Percentiles rank a stretch among this genome's conserved stretches.
Evolutionary conservation across 2,113 vertebrate species (phyloP).

Genomic region (Mus spicilegus): DNA sequence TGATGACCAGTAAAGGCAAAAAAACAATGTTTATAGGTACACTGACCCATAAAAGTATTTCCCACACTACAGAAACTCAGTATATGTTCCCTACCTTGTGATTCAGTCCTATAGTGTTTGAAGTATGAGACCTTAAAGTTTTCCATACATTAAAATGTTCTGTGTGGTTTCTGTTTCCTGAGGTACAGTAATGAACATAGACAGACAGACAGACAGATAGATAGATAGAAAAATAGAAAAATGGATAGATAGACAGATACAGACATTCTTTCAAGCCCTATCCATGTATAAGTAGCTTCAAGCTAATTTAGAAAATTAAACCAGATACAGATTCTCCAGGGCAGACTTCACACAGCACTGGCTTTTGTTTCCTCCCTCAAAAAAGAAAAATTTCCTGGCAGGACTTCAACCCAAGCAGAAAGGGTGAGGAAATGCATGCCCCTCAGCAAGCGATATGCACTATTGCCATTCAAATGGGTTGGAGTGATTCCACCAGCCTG

Average conservation of each 20-base stretch:
- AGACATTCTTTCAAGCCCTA: neutral
- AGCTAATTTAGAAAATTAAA: slow-evolving; percentile 60
- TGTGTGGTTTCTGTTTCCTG: neutral
- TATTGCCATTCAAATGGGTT: neutral
- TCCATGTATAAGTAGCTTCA: neutral
- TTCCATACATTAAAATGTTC: slow-evolving; percentile 10
- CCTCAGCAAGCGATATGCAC: slow-evolving; percentile 5
- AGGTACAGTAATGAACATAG: neutral
- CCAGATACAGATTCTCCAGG: neutral
- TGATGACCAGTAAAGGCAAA: neutral
- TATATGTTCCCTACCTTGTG: neutral
- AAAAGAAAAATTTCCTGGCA: slow-evolving; percentile 24
- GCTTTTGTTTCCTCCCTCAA: neutral
- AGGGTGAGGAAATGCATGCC: neutral
- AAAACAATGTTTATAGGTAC: neutral
- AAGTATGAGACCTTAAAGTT: neutral
- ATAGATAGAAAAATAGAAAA: neutral
- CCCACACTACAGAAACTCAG: neutral
- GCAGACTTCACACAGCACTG: neutral
- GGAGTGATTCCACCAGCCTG: neutral
- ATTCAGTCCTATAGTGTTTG: neutral
- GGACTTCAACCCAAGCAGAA: slow-evolving; percentile 19
- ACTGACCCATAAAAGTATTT: neutral
- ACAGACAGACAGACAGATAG: neutral
- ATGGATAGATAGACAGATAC: neutral